A percentile compares a stretch with the other conserved stretches of the same genome.
phyloP scores from a whole-genome alignment of 2,888 invertebrate genomes.

The Leptopterna dolabrata region DNA sequence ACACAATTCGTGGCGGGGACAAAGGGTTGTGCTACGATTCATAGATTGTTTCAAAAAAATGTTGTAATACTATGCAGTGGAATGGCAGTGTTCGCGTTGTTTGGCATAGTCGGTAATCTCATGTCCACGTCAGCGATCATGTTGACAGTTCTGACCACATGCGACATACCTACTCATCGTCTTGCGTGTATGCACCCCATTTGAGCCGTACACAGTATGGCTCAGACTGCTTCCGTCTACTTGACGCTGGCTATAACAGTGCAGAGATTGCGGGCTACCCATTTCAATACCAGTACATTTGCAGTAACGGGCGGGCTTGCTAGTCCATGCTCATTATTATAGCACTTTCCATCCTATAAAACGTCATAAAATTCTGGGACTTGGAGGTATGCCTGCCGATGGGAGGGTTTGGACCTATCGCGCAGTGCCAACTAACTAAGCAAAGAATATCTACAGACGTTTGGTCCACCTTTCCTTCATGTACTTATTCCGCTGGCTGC shows the following conservation, averaged over 20 bases:
- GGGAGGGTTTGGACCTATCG: background rate
- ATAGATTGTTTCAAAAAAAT: background rate
- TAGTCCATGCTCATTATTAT: background rate
- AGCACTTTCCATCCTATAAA: background rate
- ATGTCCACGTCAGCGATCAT: background rate
- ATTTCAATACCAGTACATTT: background rate
- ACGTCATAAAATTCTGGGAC: background rate
- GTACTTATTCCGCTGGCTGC: background rate
- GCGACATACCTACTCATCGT: background rate
- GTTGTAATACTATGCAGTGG: background rate
- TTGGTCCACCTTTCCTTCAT: background rate
- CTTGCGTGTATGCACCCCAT: background rate
- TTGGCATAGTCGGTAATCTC: background rate
- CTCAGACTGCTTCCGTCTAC: background rate
- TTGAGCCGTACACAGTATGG: background rate
- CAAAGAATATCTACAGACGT: background rate
- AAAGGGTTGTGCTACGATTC: background rate
- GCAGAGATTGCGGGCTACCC: background rate
- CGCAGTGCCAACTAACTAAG: background rate
- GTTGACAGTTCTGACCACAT: background rate
- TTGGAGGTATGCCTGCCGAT: background rate
- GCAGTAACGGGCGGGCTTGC: background rate
- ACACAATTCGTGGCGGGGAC: too few species aligned
- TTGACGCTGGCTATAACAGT: background rate
- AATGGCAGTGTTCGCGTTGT: background rate